Conservation (phyloP, 2,888 invertebrate genomes). For the Aplocera efformata region DNA sequence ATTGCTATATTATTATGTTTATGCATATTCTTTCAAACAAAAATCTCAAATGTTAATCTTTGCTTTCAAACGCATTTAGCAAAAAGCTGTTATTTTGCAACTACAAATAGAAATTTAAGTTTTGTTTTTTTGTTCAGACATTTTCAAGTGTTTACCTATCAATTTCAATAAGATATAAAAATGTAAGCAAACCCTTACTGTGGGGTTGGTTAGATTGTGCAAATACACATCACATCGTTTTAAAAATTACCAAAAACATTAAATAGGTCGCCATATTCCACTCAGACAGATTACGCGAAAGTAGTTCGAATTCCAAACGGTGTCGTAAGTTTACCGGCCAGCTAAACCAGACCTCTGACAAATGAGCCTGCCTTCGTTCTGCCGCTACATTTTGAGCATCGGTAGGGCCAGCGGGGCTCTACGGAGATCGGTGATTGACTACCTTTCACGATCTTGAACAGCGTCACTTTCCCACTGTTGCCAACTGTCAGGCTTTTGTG, state of each 20-base stretch:
- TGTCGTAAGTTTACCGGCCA: slow-evolving; percentile 71
- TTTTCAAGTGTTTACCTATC: no score
- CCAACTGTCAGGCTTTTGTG: slow-evolving; percentile 15
- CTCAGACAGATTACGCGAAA: slow-evolving; percentile 74
- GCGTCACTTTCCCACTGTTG: slow-evolving; percentile 25
- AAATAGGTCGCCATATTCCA: slow-evolving; percentile 63
- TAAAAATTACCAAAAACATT: slow-evolving; percentile 11
- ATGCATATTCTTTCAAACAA: no score
- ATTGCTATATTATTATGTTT: no score
- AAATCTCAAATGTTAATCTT: no score
- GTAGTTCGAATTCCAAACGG: slow-evolving; percentile 75
- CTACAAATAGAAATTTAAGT: no score
- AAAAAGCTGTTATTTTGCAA: no score
- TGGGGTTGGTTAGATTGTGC: no score
- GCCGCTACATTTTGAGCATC: slow-evolving; percentile 25
- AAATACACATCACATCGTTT: slow-evolving; percentile 12
- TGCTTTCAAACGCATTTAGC: no score
- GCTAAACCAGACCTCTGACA: slow-evolving; percentile 46
- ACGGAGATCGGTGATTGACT: slow-evolving; percentile 56
- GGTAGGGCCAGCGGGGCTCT: slow-evolving; percentile 51
- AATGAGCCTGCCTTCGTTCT: slow-evolving; percentile 41
- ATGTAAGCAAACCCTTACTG: no score
- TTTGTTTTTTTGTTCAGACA: no score
- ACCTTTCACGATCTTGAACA: slow-evolving; percentile 76
- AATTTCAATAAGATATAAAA: no score